These are phyloP conservation scores for Diarsia mendica DNA, from an alignment of 2,888 invertebrate species.

Conservation along the genomic window DNA sequence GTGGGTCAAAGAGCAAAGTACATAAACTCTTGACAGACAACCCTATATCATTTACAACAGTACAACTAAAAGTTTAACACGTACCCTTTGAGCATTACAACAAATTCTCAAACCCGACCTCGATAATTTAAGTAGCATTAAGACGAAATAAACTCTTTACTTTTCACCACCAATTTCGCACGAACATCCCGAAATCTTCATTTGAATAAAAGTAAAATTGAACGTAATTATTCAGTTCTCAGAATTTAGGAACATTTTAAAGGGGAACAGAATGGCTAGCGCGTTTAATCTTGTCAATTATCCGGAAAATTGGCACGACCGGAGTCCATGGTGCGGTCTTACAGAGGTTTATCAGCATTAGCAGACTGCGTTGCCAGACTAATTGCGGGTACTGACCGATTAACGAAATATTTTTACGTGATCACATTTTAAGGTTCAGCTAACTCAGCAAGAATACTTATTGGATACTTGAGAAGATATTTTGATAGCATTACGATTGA, in stretches of 20 bases:
- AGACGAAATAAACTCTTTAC: constrained; percentile 72
- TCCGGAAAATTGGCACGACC: constrained; percentile 78
- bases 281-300: constrained; percentile 84
- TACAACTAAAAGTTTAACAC: constrained; percentile 43
- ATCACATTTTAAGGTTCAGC: constrained; percentile 27
- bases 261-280: constrained; percentile 75
- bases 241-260: constrained; percentile 78
- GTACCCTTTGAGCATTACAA: constrained; percentile 45
- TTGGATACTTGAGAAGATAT: constrained; percentile 15
- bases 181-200: constrained; percentile 74
- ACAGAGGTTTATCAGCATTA: constrained; percentile 67
- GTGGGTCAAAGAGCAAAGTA: constrained; percentile 41
- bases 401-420: constrained; percentile 35
- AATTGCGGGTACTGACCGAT: constrained; percentile 48
- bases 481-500: constrained; percentile 23
- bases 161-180: constrained; percentile 69
- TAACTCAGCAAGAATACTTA: constrained; percentile 12
- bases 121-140: constrained; percentile 68
- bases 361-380: constrained; percentile 41
- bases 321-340: constrained; percentile 65
- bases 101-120: constrained; percentile 50
- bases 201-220: constrained; percentile 79
- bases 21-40: constrained; percentile 48
- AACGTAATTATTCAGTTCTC: constrained; percentile 78
- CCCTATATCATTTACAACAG: constrained; percentile 39